Percentiles rank a stretch among this genome's conserved stretches.
phyloP scores from a whole-genome alignment of 2,888 invertebrate genomes.

The Ferdinandea cuprea region DNA sequence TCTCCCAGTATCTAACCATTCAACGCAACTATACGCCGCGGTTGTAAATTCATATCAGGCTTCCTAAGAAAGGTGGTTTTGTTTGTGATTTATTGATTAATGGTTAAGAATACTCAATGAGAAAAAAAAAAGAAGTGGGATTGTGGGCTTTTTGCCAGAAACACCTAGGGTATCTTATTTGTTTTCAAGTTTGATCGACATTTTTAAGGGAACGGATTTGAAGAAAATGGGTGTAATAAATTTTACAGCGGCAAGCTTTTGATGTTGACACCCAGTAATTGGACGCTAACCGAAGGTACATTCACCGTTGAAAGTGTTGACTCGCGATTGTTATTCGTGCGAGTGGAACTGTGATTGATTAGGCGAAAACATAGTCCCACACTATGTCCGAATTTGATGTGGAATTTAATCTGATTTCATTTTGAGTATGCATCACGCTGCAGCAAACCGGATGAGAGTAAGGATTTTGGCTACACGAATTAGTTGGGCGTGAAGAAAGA shows the following conservation, averaged over 20 bases:
- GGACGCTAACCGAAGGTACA: background rate
- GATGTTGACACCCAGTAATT: constrained; percentile 48
- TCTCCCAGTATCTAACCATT: no score
- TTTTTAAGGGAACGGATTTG: constrained; percentile 44
- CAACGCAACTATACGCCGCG: no score
- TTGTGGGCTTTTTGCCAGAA: constrained; percentile 42
- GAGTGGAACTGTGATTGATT: background rate
- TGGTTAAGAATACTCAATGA: constrained; percentile 60
- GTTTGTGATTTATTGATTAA: constrained; percentile 55
- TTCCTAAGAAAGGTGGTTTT: constrained; percentile 30
- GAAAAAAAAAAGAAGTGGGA: constrained; percentile 30
- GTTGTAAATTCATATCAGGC: constrained; percentile 25
- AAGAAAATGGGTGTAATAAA: constrained; percentile 44
- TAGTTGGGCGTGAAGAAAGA: background rate
- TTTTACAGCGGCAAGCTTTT: constrained; percentile 39
- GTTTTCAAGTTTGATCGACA: constrained; percentile 32
- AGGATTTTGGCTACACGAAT: background rate
- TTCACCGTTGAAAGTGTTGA: background rate
- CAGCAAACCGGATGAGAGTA: background rate
- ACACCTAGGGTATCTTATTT: constrained; percentile 1
- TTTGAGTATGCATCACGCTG: background rate
- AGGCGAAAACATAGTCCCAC: background rate
- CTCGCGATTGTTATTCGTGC: background rate
- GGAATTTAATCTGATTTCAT: background rate
- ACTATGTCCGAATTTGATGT: background rate